Percentiles rank a stretch among this genome's conserved stretches.
Conservation (phyloP, 2,797 vertebrate genomes). For the Psittacula echo region DNA sequence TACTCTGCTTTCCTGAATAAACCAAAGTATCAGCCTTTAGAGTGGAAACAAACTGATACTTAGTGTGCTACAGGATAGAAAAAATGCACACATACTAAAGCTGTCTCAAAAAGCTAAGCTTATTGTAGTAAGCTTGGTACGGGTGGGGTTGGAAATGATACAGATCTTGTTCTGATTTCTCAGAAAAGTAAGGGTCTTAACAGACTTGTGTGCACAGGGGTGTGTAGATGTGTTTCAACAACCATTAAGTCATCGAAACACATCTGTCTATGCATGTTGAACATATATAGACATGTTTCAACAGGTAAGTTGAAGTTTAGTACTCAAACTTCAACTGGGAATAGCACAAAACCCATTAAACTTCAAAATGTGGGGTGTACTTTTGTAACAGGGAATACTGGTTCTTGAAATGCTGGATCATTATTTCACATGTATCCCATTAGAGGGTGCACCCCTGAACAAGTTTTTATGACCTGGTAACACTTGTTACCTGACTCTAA, state of each 20-base stretch:
- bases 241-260: not conserved
- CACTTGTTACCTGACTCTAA: not conserved
- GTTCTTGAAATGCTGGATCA: not conserved
- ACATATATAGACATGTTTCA: not conserved
- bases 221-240: not conserved
- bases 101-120: not conserved
- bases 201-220: not conserved
- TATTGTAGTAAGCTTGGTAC: not conserved
- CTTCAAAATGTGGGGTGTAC: not conserved
- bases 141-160: not conserved
- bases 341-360: not conserved
- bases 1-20: not conserved
- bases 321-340: not conserved
- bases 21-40: not conserved
- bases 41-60: not conserved
- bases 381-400: not conserved
- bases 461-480: not conserved
- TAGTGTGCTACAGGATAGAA: not conserved
- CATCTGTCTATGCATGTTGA: not conserved
- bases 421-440: not conserved
- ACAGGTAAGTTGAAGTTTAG: not conserved
- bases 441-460: slow-evolving; percentile 2
- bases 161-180: not conserved
- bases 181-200: not conserved
- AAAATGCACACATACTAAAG: not conserved